Evolutionary conservation across 2,113 vertebrate genomes (phyloP), one percentile per base, ranked within the genome.

Genomic region (Gadus macrocephalus): DNA sequence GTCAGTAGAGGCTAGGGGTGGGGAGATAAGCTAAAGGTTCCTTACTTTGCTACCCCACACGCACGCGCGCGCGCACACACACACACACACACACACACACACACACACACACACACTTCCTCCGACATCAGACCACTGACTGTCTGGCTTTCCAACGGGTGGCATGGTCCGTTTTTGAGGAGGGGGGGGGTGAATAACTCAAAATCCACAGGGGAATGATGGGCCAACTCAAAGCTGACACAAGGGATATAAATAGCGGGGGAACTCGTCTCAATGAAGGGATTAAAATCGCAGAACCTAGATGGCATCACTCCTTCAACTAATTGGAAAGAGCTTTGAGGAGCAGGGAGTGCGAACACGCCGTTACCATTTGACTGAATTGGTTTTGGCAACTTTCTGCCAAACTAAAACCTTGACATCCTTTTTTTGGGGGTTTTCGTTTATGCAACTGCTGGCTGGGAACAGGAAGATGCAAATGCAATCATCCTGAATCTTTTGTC

Each of bases 1-100:
- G 86, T 85, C 86, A 81, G 84, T 49, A 71, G 69, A 79, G 77
- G 79, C 81, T 74, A 62, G 31, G 82, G 82, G 73, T 77, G 72
- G 73, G 69, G 77, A 75, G 74, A 84, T 79, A 71, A 81, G 84
- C 81, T 79, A 73, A 79, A 49, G 55, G 72, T 71, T 76, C 78
- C 38, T 25, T 64, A 70, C 70, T 66, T 68, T 64, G 68, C 76
- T 77, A n/a, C 65, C 71, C 67, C 68, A 58, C 53, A 20, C 20
- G 20, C 20, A 20, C 28, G 3, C 28, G 20, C 20, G 20, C 20
- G 20, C 20, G 20, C 20, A 2, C 25, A 25, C 71, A 67, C 68
- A 61, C 53, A 25, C 22, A 25, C 22, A 2, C 65, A 62, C 71
- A 65, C 28, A 4, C 31, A 31, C 31, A 4, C 31, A 25, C 31